Evolutionary conservation across 2,113 vertebrate species (phyloP).

Genomic region (Siphamia tubifer): DNA sequence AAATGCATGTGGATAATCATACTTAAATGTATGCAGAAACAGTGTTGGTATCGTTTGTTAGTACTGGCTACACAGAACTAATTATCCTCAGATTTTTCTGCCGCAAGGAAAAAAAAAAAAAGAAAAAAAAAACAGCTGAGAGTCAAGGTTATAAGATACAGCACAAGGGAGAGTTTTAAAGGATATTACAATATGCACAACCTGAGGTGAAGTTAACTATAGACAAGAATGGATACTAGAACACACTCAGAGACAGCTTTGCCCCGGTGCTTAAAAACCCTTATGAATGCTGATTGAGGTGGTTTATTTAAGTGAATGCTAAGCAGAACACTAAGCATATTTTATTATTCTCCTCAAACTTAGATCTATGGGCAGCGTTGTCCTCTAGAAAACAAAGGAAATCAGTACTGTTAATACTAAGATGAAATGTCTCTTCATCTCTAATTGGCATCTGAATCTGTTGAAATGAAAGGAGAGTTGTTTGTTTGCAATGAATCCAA

Average conservation of each 20-base stretch:
- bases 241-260: conserved; percentile 1
- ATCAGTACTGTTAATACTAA: conserved; percentile 8
- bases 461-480: not conserved
- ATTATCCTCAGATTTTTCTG: conserved; percentile 29
- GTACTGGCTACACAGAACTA: conserved; percentile 14
- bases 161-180: conserved; percentile 12
- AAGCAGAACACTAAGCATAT: conserved; percentile 18
- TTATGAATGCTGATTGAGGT: conserved; percentile 39
- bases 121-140: not conserved
- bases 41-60: too few species aligned
- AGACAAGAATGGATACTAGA: not conserved
- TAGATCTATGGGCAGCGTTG: not conserved
- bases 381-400: conserved; percentile 36
- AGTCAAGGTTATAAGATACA: conserved; percentile 13
- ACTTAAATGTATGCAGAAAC: too few species aligned
- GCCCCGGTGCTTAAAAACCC: not conserved
- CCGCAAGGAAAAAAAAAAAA: conserved; percentile 17
- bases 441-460: conserved; percentile 13
- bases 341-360: conserved; percentile 27
- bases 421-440: conserved; percentile 24
- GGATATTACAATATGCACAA: conserved; percentile 21
- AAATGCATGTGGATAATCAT: not conserved
- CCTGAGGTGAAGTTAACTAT: not conserved
- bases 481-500: not conserved
- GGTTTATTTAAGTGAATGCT: conserved; percentile 45